Conservation (phyloP, 1,140 invertebrate genomes). For the Brachionus koreanus region DNA sequence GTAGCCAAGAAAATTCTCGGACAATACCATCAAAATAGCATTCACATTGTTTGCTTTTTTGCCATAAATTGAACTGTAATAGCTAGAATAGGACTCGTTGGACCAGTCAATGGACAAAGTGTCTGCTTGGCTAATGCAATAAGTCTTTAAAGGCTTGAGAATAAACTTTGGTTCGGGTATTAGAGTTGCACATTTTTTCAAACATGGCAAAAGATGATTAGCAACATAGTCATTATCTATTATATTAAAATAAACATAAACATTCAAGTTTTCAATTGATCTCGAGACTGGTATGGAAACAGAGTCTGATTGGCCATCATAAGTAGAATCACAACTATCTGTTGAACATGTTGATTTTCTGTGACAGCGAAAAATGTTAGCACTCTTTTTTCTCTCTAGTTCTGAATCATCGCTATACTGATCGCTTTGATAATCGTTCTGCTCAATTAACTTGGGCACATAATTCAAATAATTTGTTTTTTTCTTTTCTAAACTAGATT, state of each 20-base stretch:
- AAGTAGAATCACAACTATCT: slow-evolving; percentile 12
- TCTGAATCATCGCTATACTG: neutral
- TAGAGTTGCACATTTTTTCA: neutral
- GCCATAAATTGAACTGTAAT: slow-evolving; percentile 10
- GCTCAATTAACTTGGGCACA: slow-evolving; percentile 5
- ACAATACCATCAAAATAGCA: neutral
- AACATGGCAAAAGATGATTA: neutral
- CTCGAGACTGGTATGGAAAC: neutral
- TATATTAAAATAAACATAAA: slow-evolving; percentile 18
- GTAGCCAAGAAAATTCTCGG: slow-evolving; percentile 14
- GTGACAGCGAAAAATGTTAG: neutral
- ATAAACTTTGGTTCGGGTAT: slow-evolving; percentile 15
- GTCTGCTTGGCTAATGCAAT: neutral
- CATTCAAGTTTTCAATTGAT: slow-evolving; percentile 5
- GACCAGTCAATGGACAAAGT: neutral
- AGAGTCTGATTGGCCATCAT: slow-evolving; percentile 16
- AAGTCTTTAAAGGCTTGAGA: neutral
- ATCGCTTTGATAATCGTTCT: neutral
- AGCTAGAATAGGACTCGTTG: slow-evolving; percentile 4
- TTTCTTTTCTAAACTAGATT: neutral
- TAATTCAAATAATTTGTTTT: neutral
- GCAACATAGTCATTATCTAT: slow-evolving; percentile 25
- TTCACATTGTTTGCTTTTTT: neutral
- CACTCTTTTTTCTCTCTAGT: neutral
- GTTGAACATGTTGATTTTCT: slow-evolving; percentile 16